Conservation (phyloP, 2,888 invertebrate genomes). For the Anthoptus insignis region DNA sequence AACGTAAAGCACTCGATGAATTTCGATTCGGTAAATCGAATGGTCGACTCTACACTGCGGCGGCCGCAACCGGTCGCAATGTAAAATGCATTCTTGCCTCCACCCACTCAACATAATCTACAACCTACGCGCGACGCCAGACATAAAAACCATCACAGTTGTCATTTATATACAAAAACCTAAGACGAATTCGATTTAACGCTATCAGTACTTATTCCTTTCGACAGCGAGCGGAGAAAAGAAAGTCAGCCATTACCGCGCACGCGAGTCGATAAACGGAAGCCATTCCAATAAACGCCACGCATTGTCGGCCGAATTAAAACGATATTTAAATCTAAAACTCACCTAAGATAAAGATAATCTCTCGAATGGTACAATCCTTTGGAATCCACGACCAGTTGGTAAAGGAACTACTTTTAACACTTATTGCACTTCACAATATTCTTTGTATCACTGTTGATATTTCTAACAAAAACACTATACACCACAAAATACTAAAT, state of each 20-base stretch:
- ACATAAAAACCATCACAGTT: conserved; percentile 59
- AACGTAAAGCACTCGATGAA: conserved; percentile 46
- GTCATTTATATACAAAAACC: conserved; percentile 48
- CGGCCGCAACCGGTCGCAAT: conserved; percentile 58
- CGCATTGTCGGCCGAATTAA: conserved; percentile 59
- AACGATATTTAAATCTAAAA: conserved; percentile 52
- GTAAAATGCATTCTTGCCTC: conserved; percentile 65
- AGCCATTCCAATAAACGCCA: conserved; percentile 81
- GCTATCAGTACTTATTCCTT: conserved; percentile 57
- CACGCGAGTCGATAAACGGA: conserved; percentile 85
- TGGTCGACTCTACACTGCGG: conserved; percentile 40
- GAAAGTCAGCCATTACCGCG: conserved; percentile 85
- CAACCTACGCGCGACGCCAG: conserved; percentile 66
- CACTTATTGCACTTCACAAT: conserved; percentile 81
- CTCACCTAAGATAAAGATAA: conserved; percentile 71
- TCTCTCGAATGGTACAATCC: conserved; percentile 77
- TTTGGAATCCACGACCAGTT: conserved; percentile 75
- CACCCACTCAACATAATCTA: conserved; percentile 66
- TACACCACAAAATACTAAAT: conserved; percentile 76
- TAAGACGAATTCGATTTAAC: conserved; percentile 36
- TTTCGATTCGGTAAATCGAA: conserved; percentile 49
- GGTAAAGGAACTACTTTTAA: conserved; percentile 59
- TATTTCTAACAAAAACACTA: conserved; percentile 73
- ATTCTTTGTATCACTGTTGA: conserved; percentile 69
- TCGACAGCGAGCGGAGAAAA: conserved; percentile 63